Base-by-base conservation (phyloP, 2,888 invertebrate genomes). In the Polyploca ridens region DNA sequence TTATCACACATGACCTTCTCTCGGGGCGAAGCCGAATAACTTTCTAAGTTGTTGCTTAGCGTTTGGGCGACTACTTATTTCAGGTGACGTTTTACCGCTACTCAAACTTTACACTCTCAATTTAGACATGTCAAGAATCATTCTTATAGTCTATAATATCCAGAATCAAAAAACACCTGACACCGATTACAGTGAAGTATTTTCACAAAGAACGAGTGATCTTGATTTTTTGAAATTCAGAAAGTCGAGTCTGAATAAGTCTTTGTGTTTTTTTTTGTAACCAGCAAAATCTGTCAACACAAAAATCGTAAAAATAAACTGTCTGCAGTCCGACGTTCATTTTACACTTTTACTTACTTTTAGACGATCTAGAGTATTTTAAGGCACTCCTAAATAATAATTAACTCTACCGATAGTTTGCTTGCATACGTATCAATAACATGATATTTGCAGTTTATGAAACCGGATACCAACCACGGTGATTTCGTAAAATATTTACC, bases 41-140 rank as follows among this genome's bases (percentile, higher is more conserved):
- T 62, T 64, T 64, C 62, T 62, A 62, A 33, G 58, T n/a, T 58
- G 46, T 64, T 58, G 62, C 44, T 62, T 33, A 13, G 41, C 46
- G n/a, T 19, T 27, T 3, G n/a, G 0, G 19, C 10, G 3, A 7
- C 3, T 19, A 54, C 54, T 14, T 54, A 54, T 54, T 54, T 54
- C 19, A 54, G n/a, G 10, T 19, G 19, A 54, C 0, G 19, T 54
- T 54, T n/a, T 19, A 19, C n/a, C n/a, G n/a, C n/a, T n/a, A 46
- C 5, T 46, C 5, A n/a, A n/a, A 14, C 6, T 46, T 14, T 44
- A 5, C 14, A 46, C 0, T 10, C 6, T 35, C 7, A 6, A 35
- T 35, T 35, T 35, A 0, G 35, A 35, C 7, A 35, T 13, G 6
- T 11, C 13, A 0, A 44, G 44, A 44, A 44, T 44, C 44, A 44